Evolutionary conservation across 2,888 invertebrate species (phyloP).

Genomic region (Phyllotreta striolata): DNA sequence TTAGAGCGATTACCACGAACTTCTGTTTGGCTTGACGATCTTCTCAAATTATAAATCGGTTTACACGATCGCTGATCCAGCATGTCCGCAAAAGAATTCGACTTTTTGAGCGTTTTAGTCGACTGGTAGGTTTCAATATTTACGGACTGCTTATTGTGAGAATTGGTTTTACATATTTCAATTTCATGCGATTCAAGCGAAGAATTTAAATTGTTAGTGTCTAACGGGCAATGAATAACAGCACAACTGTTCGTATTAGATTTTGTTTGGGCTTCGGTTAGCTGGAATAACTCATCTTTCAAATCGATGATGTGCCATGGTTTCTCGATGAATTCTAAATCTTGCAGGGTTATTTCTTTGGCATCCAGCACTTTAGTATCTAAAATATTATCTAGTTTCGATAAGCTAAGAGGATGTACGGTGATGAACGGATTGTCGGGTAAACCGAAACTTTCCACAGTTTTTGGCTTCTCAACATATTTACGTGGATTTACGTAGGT

Average conservation of each 20-base stretch:
- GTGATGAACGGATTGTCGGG: slow-evolving; percentile 52
- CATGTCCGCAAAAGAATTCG: too few relatives aligned
- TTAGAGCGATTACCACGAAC: too few relatives aligned
- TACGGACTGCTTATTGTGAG: too few relatives aligned
- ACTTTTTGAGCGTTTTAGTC: too few relatives aligned
- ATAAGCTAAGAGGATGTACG: slow-evolving; percentile 41
- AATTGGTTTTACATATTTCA: too few relatives aligned
- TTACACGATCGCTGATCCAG: too few relatives aligned
- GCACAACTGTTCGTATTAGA: neutral
- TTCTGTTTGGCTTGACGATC: too few relatives aligned
- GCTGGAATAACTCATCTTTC: slow-evolving; percentile 16
- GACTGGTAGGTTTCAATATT: too few relatives aligned
- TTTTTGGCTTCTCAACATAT: slow-evolving; percentile 36
- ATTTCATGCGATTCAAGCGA: too few relatives aligned
- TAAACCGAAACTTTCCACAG: slow-evolving; percentile 53
- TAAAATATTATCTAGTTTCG: slow-evolving; percentile 34
- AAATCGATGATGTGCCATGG: slow-evolving; percentile 40
- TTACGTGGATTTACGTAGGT: slow-evolving; percentile 53
- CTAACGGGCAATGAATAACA: too few relatives aligned
- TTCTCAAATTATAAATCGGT: too few relatives aligned
- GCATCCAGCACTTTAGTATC: slow-evolving; percentile 44
- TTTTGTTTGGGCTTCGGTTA: slow-evolving; percentile 33
- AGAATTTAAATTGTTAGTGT: too few relatives aligned
- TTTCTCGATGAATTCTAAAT: slow-evolving; percentile 36
- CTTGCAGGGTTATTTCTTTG: slow-evolving; percentile 40